Conservation (phyloP, 2,888 invertebrate species). For the Apodemia zela region DNA sequence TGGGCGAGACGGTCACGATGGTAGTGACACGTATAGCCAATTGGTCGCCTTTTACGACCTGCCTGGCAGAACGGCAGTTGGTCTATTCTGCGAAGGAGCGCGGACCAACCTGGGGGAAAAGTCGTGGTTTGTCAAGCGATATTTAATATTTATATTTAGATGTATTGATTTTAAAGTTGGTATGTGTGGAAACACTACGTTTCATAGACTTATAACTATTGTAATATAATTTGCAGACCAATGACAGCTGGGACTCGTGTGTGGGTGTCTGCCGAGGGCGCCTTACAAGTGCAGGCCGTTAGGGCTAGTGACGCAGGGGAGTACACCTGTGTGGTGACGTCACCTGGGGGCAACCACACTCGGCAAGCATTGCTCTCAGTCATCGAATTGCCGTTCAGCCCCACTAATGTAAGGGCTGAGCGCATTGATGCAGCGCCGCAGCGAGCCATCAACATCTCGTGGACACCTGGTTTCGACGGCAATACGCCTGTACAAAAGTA, state of each 20-base stretch:
- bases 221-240: slow-evolving; percentile 48
- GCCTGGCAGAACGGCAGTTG: too few relatives aligned
- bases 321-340: slow-evolving; percentile 94
- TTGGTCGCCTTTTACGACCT: too few relatives aligned
- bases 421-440: slow-evolving; percentile 83
- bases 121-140: too few relatives aligned
- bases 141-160: too few relatives aligned
- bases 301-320: slow-evolving; percentile 95
- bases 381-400: slow-evolving; percentile 97
- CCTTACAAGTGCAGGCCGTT: slow-evolving; percentile 92
- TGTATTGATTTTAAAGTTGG: too few relatives aligned
- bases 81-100: too few relatives aligned
- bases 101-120: too few relatives aligned
- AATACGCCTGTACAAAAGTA: slow-evolving; percentile 96
- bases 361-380: slow-evolving; percentile 88
- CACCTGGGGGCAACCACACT: slow-evolving; percentile 96
- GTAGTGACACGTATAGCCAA: too few relatives aligned
- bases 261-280: slow-evolving; percentile 89
- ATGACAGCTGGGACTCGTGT: slow-evolving; percentile 84
- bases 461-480: slow-evolving; percentile 98
- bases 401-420: slow-evolving; percentile 90
- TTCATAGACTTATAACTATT: too few relatives aligned
- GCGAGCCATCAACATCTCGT: slow-evolving; percentile 93
- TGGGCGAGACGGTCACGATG: too few relatives aligned
- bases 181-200: too few relatives aligned